Conservation (phyloP, 35 echinoderm and acorn worm species). For the Lytechinus pictus region DNA sequence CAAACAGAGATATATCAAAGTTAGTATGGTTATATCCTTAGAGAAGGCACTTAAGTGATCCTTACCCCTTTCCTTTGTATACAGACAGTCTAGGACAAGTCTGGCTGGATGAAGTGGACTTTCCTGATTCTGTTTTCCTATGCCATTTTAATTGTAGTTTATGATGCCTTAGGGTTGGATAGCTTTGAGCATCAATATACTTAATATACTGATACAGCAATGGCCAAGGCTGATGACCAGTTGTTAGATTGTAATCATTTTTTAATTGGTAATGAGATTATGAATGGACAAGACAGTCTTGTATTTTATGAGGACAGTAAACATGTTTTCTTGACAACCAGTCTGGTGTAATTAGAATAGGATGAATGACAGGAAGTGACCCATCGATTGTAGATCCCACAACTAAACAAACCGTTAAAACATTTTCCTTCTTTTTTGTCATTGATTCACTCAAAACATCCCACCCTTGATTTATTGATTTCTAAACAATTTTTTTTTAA, state of each 20-base stretch:
- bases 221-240: neutral
- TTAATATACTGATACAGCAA: neutral
- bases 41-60: neutral
- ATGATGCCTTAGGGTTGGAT: neutral
- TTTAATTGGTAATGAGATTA: neutral
- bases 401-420: neutral
- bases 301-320: neutral
- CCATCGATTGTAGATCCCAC: neutral
- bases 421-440: neutral
- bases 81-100: neutral
- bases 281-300: neutral
- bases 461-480: neutral
- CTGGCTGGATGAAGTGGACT: neutral
- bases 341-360: neutral
- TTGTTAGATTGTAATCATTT: neutral
- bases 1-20: neutral
- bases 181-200: neutral
- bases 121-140: neutral
- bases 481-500: neutral
- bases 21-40: neutral
- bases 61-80: neutral
- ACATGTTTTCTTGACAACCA: constrained; percentile 39
- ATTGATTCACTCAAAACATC: neutral
- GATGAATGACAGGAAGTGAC: constrained; percentile 18
- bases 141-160: neutral